phyloP scores from a whole-genome alignment of 2,797 vertebrate genomes.

The Micromesistius poutassou region DNA sequence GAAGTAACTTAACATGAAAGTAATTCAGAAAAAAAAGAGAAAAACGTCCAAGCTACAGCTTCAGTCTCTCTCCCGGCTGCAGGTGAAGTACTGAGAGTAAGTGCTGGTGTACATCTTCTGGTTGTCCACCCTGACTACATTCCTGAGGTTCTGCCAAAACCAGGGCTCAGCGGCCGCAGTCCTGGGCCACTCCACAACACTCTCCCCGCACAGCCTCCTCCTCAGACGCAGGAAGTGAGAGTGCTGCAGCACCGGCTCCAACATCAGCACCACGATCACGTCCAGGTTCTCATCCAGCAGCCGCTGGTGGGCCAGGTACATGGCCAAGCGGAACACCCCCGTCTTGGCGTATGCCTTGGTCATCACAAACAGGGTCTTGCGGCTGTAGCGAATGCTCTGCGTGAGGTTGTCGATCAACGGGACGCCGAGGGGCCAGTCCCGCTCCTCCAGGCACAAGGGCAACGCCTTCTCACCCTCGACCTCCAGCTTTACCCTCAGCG shows the following conservation, averaged over 20 bases:
- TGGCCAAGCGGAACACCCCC: slow-evolving; percentile 75
- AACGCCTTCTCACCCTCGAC: slow-evolving; percentile 65
- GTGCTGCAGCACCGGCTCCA: slow-evolving; percentile 81
- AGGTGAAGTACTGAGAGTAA: slow-evolving; percentile 73
- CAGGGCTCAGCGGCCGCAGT: slow-evolving; percentile 75
- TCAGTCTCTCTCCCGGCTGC: slow-evolving; percentile 13
- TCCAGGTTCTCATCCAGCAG: slow-evolving; percentile 80
- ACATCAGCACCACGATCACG: slow-evolving; percentile 79
- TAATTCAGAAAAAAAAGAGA: neutral
- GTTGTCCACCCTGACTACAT: slow-evolving; percentile 74
- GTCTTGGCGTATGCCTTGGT: slow-evolving; percentile 73
- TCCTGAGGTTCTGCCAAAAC: slow-evolving; percentile 83
- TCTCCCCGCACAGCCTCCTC: slow-evolving; percentile 74
- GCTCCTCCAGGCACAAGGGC: slow-evolving; percentile 79
- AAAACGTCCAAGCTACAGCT: neutral
- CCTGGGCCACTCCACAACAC: slow-evolving; percentile 83
- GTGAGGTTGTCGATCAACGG: slow-evolving; percentile 76
- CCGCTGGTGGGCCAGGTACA: slow-evolving; percentile 81
- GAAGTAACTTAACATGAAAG: neutral
- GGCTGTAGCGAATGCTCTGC: slow-evolving; percentile 76
- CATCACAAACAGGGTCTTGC: slow-evolving; percentile 76
- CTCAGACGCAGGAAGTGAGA: slow-evolving; percentile 81
- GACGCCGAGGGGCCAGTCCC: slow-evolving; percentile 73
- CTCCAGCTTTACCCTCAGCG: slow-evolving; percentile 74
- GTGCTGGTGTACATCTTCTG: slow-evolving; percentile 70